Evolutionary conservation across 2,797 vertebrate genomes (phyloP).

Genomic region (Vultur gryphus): DNA sequence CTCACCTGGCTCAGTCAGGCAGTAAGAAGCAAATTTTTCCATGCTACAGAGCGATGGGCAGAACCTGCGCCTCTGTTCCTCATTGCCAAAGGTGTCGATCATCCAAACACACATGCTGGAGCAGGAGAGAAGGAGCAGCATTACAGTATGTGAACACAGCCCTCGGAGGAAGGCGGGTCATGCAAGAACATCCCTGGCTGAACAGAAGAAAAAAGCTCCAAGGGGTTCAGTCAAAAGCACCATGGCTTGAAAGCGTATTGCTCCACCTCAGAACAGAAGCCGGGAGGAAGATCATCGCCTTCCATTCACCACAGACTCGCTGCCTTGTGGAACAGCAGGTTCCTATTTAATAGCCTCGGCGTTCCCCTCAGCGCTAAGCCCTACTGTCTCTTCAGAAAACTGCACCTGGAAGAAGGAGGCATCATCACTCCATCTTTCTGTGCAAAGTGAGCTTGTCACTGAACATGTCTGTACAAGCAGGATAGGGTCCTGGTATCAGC

Average conservation of each 20-base stretch:
- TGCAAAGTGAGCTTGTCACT: not conserved
- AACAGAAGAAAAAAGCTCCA: not conserved
- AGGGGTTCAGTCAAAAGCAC: not conserved
- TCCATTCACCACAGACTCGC: not conserved
- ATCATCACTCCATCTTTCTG: not conserved
- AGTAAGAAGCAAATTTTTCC: slow-evolving; percentile 95
- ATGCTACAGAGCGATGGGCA: slow-evolving; percentile 91
- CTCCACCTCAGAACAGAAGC: not conserved
- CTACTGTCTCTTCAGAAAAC: not conserved
- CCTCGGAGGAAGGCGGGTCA: not conserved
- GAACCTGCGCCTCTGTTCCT: slow-evolving; percentile 84
- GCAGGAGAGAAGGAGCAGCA: slow-evolving; percentile 10
- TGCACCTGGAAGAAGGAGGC: not conserved
- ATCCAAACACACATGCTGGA: slow-evolving; percentile 97
- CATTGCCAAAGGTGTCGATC: slow-evolving; percentile 90
- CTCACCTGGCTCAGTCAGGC: slow-evolving; percentile 96
- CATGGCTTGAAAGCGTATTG: fast-evolving
- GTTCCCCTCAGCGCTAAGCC: not conserved
- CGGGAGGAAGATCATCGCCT: not conserved
- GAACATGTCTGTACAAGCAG: not conserved
- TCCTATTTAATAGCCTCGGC: not conserved
- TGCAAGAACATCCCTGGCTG: not conserved
- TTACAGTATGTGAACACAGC: not conserved
- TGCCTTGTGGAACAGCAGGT: not conserved
- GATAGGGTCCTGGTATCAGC: not conserved